Percentiles rank a stretch among this genome's conserved stretches.
phyloP scores from a whole-genome alignment of 2,113 vertebrate genomes.

The Coracopsis vasa region DNA sequence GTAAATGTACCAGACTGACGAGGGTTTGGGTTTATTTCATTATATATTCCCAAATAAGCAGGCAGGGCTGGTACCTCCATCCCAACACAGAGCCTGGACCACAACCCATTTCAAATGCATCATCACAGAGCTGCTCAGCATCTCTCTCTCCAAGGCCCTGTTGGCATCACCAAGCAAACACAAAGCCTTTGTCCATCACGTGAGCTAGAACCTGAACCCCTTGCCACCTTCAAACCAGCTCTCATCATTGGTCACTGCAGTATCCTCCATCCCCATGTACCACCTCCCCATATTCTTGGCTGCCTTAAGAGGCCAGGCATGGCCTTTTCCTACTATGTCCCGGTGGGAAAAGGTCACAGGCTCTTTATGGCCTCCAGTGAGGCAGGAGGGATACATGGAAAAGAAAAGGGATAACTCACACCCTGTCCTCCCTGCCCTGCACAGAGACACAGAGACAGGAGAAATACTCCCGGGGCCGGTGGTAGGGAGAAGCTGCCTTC shows the following conservation, averaged over 20 bases:
- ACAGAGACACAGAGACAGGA: neutral
- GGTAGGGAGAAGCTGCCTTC: neutral
- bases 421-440: neutral
- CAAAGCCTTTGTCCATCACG: rapidly evolving
- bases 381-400: neutral
- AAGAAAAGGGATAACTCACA: neutral
- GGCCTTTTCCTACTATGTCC: neutral
- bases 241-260: neutral
- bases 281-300: neutral
- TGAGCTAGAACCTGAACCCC: neutral
- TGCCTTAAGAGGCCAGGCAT: neutral
- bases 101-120: neutral
- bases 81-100: neutral
- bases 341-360: neutral
- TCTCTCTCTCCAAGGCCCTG: neutral
- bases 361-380: neutral
- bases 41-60: neutral
- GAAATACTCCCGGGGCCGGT: neutral
- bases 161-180: neutral
- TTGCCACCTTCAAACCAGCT: neutral
- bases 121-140: rapidly evolving
- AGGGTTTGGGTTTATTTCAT: neutral
- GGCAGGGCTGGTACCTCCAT: neutral
- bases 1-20: neutral
- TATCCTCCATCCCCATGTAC: neutral